Percentiles rank a stretch among this genome's conserved stretches.
These are phyloP conservation scores for Adelognathus sp. DNA, from an alignment of 2,888 invertebrate genomes.

Conservation along the genomic window DNA sequence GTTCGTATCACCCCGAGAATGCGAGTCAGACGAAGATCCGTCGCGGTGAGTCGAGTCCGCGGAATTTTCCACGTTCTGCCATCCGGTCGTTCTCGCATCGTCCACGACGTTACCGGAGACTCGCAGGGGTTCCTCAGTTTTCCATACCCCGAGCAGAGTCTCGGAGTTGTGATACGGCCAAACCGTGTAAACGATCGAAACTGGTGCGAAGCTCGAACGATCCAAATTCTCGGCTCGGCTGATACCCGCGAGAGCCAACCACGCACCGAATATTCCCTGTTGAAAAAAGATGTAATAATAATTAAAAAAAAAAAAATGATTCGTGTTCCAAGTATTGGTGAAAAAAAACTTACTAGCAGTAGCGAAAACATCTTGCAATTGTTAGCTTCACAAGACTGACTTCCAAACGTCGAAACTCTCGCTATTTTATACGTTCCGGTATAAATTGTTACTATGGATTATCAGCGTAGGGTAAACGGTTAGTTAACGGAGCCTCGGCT, in stretches of 20 bases:
- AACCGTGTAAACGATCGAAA: slow-evolving; percentile 63
- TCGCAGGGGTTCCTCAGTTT: slow-evolving; percentile 49
- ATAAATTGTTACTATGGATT: slow-evolving; percentile 20
- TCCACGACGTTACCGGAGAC: slow-evolving; percentile 3
- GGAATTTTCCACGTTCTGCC: neutral
- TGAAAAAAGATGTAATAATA: slow-evolving; percentile 2
- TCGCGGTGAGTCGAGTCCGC: neutral
- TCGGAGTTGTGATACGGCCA: slow-evolving; percentile 66
- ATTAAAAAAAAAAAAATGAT: neutral
- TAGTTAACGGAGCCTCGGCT: slow-evolving; percentile 34
- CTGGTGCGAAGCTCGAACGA: slow-evolving; percentile 58
- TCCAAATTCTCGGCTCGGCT: slow-evolving; percentile 52
- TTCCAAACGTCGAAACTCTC: slow-evolving; percentile 7
- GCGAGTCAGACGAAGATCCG: neutral
- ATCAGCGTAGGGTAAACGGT: slow-evolving; percentile 26
- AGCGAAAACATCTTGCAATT: slow-evolving; percentile 43
- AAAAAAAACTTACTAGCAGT: slow-evolving; percentile 45
- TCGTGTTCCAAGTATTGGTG: too few species aligned
- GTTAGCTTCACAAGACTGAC: slow-evolving; percentile 43
- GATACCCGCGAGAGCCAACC: slow-evolving; percentile 42
- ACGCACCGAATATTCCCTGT: slow-evolving; percentile 52
- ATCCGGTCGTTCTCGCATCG: neutral
- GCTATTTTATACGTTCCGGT: slow-evolving; percentile 38
- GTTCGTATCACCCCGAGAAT: slow-evolving; percentile 25
- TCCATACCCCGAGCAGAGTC: slow-evolving; percentile 58